Percentiles rank a stretch among this genome's conserved stretches.
phyloP scores from a whole-genome alignment of 53 echinoderm and acorn worm genomes.

The Astropecten irregularis region DNA sequence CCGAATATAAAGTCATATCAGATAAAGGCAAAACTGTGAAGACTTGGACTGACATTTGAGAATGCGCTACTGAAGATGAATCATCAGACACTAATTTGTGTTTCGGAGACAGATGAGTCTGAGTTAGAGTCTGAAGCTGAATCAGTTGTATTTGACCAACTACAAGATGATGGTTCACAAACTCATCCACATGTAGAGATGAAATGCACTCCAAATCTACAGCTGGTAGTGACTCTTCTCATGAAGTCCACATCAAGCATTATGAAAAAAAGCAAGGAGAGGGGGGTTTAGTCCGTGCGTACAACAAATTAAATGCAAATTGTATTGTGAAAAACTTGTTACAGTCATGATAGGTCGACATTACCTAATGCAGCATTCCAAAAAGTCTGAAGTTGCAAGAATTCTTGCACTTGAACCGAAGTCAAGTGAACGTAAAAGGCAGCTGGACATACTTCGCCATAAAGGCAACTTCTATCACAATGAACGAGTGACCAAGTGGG shows the following conservation, averaged over 20 bases:
- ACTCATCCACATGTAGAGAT: too few species aligned
- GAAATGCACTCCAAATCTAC: too few species aligned
- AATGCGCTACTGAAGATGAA: not conserved
- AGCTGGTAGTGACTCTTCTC: not conserved
- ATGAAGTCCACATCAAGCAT: conserved; percentile 6
- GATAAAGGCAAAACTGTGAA: not conserved
- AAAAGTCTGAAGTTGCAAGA: conserved; percentile 51
- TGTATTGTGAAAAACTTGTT: conserved; percentile 69
- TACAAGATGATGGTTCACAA: too few species aligned
- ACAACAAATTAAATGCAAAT: conserved; percentile 60
- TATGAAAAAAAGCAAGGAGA: not conserved
- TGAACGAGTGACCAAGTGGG: conserved; percentile 52
- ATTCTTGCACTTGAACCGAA: conserved; percentile 38
- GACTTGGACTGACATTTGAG: not conserved
- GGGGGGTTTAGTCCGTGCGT: conserved; percentile 38
- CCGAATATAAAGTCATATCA: too few species aligned
- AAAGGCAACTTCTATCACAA: conserved; percentile 66
- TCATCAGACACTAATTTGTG: not conserved
- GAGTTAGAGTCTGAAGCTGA: too few species aligned
- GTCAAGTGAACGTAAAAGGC: conserved; percentile 49
- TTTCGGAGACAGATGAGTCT: not conserved
- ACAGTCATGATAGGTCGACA: conserved; percentile 59
- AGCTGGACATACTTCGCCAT: conserved; percentile 61
- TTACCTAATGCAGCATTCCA: conserved; percentile 32
- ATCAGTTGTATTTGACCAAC: too few species aligned